Evolutionary conservation across 64 coral and sea anemone species (phyloP).

Genomic region (Montipora sp.): DNA sequence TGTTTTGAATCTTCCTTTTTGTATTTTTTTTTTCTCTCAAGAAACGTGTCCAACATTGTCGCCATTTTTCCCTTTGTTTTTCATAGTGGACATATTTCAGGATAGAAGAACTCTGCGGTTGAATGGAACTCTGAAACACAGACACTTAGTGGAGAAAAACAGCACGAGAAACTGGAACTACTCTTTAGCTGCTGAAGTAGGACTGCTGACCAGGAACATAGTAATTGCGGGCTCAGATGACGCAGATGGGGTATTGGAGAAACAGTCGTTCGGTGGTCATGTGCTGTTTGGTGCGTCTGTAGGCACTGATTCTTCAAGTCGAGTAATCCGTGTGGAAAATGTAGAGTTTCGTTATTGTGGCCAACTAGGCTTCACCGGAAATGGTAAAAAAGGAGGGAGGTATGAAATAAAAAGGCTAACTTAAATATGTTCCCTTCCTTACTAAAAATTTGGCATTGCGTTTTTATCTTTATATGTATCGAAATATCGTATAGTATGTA

Average conservation of each 20-base stretch:
- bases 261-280: constrained; percentile 73
- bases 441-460: no score
- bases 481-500: no score
- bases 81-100: constrained; percentile 27
- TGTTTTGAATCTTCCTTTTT: no score
- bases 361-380: constrained; percentile 71
- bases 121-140: constrained; percentile 54
- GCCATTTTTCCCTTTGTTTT: not conserved
- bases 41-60: not conserved
- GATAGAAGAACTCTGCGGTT: constrained; percentile 51
- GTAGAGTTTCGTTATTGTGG: constrained; percentile 86
- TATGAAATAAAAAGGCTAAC: not conserved
- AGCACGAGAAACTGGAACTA: constrained; percentile 41
- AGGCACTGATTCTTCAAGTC: not conserved
- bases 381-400: constrained; percentile 28
- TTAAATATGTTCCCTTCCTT: not conserved
- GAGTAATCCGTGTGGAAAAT: constrained; percentile 71
- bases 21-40: no score
- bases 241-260: constrained; percentile 24
- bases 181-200: constrained; percentile 73
- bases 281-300: constrained; percentile 54
- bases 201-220: constrained; percentile 84
- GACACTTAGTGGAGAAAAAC: constrained; percentile 41
- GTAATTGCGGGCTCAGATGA: constrained; percentile 79
- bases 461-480: no score